A percentile compares a stretch with the other conserved stretches of the same genome.
Evolutionary conservation across 2,797 vertebrate species (phyloP).

Genomic region (Myotis vivesi): DNA sequence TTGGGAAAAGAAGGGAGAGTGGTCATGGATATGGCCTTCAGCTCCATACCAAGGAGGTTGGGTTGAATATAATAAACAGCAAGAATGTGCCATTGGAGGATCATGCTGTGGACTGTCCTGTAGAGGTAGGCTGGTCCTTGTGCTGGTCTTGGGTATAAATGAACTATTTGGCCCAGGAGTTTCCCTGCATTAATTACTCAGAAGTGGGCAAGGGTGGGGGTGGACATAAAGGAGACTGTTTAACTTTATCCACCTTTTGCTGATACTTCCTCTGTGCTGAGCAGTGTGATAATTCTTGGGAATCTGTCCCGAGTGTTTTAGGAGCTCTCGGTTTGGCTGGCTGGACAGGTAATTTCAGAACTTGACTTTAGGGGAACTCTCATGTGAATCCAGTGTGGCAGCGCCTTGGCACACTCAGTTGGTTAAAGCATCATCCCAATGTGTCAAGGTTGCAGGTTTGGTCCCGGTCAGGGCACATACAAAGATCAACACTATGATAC

Average conservation of each 20-base stretch:
- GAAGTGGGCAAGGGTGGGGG: background rate
- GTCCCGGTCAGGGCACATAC: background rate
- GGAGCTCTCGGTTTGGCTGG: background rate
- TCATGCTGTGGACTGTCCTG: background rate
- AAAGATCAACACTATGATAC: background rate
- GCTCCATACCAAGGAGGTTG: background rate
- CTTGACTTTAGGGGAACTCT: background rate
- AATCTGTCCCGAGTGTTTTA: background rate
- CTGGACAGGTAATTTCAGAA: background rate
- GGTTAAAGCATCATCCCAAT: background rate
- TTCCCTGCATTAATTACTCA: background rate
- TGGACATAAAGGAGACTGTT: background rate
- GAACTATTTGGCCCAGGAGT: background rate
- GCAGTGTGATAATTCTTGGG: background rate
- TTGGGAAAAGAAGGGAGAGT: background rate
- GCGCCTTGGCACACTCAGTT: background rate
- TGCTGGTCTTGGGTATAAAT: background rate
- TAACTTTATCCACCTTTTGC: conserved; percentile 18
- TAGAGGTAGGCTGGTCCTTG: background rate
- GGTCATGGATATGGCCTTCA: background rate
- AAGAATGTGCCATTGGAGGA: background rate
- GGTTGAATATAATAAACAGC: background rate
- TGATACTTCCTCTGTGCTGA: background rate
- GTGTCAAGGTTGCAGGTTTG: background rate
- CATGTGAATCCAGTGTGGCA: background rate